These are phyloP conservation scores for Eudemis profundana DNA, from an alignment of 2,888 invertebrate genomes.

Conservation along the genomic window DNA sequence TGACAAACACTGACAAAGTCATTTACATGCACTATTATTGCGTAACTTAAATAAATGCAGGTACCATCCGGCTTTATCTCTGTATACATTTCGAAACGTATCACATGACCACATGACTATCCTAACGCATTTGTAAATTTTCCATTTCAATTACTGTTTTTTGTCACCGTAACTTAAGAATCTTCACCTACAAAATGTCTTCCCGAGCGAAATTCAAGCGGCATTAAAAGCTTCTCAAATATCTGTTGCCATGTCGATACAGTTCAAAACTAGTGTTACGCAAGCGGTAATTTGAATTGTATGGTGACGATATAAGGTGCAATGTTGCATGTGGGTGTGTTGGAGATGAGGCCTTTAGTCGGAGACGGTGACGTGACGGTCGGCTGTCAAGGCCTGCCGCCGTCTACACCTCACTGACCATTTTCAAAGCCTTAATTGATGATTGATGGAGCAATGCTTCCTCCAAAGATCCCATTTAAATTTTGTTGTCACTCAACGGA, in stretches of 20 bases:
- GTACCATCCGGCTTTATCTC: constrained; percentile 31
- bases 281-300: constrained; percentile 20
- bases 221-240: constrained; percentile 40
- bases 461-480: constrained; percentile 45
- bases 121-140: constrained; percentile 6
- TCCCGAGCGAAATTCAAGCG: constrained; percentile 37
- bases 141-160: constrained; percentile 24
- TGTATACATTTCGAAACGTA: constrained; percentile 31
- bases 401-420: constrained; percentile 52
- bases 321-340: constrained; percentile 27
- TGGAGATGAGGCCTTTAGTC: constrained; percentile 52
- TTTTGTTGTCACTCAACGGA: constrained; percentile 30
- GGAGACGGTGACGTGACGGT: constrained; percentile 50
- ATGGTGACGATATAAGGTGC: constrained; percentile 19
- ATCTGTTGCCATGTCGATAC: constrained; percentile 22
- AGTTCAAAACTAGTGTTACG: constrained; percentile 10
- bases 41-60: constrained; percentile 36
- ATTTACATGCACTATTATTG: constrained; percentile 34
- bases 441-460: constrained; percentile 53
- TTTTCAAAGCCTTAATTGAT: constrained; percentile 52
- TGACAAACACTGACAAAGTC: constrained; percentile 32
- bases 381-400: constrained; percentile 45
- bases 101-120: constrained; percentile 15
- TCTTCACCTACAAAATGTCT: constrained; percentile 26
- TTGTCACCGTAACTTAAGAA: constrained; percentile 32